A percentile compares a stretch with the other conserved stretches of the same genome.
Evolutionary conservation across 2,113 vertebrate species (phyloP).

Genomic region (Crypturellus undulatus): DNA sequence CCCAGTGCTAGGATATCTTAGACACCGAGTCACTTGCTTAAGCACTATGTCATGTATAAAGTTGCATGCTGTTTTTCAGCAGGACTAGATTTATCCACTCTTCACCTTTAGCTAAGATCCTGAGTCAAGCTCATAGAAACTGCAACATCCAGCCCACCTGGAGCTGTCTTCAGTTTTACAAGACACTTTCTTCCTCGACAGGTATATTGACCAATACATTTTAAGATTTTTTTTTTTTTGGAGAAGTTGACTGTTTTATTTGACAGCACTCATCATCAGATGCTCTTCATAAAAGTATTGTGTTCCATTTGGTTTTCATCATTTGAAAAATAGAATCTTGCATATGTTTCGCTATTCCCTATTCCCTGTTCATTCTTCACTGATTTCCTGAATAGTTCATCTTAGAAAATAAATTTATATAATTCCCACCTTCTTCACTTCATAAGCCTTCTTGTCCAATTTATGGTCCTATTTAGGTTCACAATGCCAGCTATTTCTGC

Average conservation of each 20-base stretch:
- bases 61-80: neutral
- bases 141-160: neutral
- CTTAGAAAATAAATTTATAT: neutral
- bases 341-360: neutral
- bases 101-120: neutral
- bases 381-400: neutral
- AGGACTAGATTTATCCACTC: neutral
- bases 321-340: neutral
- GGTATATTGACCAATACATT: neutral
- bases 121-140: neutral
- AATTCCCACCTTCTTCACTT: neutral
- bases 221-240: neutral
- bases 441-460: neutral
- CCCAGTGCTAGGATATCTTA: neutral
- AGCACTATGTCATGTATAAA: neutral
- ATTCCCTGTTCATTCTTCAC: neutral
- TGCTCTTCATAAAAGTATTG: neutral
- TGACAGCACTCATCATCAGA: neutral
- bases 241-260: neutral
- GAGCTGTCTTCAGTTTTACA: neutral
- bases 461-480: neutral
- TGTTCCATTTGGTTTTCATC: neutral
- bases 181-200: neutral
- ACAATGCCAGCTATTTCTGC: neutral
- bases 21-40: neutral